Base-by-base conservation (phyloP, 2,888 invertebrate species). In the Athetis lepigone region DNA sequence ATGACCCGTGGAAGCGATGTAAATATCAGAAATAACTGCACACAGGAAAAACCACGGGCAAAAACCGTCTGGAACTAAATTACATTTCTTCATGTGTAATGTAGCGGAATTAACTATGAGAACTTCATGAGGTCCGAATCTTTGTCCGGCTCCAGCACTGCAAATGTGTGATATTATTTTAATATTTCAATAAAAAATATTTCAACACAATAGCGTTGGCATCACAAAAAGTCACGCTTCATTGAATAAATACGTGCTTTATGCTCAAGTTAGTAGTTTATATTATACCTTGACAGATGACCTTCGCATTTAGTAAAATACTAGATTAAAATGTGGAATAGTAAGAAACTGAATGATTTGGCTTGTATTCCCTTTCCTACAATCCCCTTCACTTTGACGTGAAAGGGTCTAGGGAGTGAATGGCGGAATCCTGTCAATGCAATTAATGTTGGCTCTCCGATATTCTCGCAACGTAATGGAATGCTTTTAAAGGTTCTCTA, bases 401-500 rank as follows among this genome's bases (percentile, higher is more conserved):
- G 55, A 59, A 67, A 59, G 55, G 42, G 40, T 33, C 25, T 21
- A 2, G 55, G 42, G 37, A 56, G 29, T 66, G 42, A 57, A 72
- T 66, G 45, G 43, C 45, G 52, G 73, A 58, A 74, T 71, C 60
- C 47, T 54, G 40, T 42, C 75, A 68, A 74, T 74, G 75, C 52
- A 74, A 71, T 74, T 74, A 74, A 56, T 69, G 47, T 47, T 51
- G 33, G 59, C 59, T 54, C 54, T 51, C 36, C 36, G 51, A 68
- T 60, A 43, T 58, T 45, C 52, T 52, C 71, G 50, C 58, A 9
- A 39, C 37, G 40, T 54, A 58, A 72, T 72, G 54, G 67, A 73
- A 73, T 58, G 67, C 67, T 70, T 67, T 70, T 55, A 60, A 47
- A 43, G 42, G 33, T 37, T 45, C 3, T 2, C 47, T 42, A 36